A percentile compares a stretch with the other conserved stretches of the same genome.
phyloP scores from a whole-genome alignment of 2,888 invertebrate genomes.

The Ichneumoninae sp. region DNA sequence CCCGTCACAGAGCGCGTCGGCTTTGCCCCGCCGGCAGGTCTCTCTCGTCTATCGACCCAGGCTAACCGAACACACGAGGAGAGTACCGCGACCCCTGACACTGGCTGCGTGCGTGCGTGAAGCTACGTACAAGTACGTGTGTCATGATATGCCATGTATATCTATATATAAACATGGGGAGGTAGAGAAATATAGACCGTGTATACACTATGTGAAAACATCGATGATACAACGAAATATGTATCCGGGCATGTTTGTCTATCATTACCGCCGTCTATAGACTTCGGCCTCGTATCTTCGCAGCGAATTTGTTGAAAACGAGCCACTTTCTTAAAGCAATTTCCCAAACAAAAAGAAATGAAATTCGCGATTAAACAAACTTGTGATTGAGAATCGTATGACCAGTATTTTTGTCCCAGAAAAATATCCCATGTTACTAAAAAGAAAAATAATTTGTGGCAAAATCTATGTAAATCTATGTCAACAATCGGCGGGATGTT shows the following conservation, averaged over 20 bases:
- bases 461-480: background rate
- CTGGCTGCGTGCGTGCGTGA: conserved; percentile 6
- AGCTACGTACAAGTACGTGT: conserved; percentile 28
- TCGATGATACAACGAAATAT: conserved; percentile 9
- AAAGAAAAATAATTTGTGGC: background rate
- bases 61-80: conserved; percentile 47
- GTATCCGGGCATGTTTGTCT: conserved; percentile 7
- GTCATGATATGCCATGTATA: background rate
- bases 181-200: conserved; percentile 7
- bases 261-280: conserved; percentile 11
- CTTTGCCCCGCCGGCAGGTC: conserved; percentile 50
- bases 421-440: too few species aligned
- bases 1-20: conserved; percentile 46
- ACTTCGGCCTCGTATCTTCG: background rate
- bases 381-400: background rate
- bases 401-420: background rate
- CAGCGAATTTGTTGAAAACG: background rate
- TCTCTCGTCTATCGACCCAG: conserved; percentile 69
- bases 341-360: too few species aligned
- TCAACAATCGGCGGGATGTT: conserved; percentile 2
- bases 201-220: background rate
- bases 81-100: conserved; percentile 54
- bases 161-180: background rate
- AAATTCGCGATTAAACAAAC: too few species aligned
- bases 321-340: too few species aligned